These are phyloP conservation scores for Uria lomvia DNA, from an alignment of 2,113 vertebrate genomes.

Conservation along the genomic window DNA sequence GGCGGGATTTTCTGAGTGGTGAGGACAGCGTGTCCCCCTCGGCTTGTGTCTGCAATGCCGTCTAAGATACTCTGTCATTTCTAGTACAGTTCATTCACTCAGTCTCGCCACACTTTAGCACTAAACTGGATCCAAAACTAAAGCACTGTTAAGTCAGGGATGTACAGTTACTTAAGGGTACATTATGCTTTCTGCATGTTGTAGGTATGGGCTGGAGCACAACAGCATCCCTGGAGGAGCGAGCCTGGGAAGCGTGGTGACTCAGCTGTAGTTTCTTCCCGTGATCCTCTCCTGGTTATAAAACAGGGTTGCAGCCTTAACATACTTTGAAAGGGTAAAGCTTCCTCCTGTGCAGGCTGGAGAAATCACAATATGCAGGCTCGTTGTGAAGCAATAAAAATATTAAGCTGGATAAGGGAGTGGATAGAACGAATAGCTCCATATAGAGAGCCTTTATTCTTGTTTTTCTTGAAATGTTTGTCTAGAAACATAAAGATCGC, in stretches of 20 bases:
- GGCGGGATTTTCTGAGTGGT: neutral
- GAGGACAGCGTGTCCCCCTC: neutral
- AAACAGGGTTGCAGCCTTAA: neutral
- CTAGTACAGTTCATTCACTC: neutral
- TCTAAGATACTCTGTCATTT: neutral
- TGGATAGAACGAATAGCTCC: neutral
- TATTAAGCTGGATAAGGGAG: conserved; percentile 12
- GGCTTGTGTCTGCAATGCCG: neutral
- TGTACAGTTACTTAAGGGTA: neutral
- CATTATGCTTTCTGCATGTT: neutral
- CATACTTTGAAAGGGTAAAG: neutral
- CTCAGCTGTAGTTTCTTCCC: neutral
- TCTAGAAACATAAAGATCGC: neutral
- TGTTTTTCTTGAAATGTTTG: conserved; percentile 43
- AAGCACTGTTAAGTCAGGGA: neutral
- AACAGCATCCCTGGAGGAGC: neutral
- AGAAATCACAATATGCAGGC: neutral
- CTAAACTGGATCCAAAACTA: neutral
- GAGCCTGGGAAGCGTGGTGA: neutral
- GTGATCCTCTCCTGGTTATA: neutral
- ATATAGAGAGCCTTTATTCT: conserved; percentile 32
- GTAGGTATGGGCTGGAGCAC: neutral
- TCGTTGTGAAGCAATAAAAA: neutral
- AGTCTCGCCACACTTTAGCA: neutral
- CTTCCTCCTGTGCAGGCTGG: neutral